These are phyloP conservation scores for Hypselothyrea guttata DNA, from an alignment of 2,888 invertebrate species.

Conservation along the genomic window DNA sequence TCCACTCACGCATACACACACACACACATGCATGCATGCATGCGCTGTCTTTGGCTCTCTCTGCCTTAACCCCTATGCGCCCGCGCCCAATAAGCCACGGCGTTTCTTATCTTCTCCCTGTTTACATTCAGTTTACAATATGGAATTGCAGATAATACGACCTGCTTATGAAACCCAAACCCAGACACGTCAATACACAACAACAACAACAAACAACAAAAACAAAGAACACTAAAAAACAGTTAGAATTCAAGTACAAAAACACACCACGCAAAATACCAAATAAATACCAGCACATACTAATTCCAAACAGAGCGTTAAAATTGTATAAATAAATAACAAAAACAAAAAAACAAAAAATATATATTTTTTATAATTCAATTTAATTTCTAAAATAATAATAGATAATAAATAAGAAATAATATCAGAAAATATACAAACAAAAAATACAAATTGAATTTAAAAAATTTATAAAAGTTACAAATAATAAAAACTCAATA, in stretches of 20 bases:
- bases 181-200: conserved; percentile 1
- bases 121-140: conserved; percentile 23
- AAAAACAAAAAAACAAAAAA: neutral
- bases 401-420: too few relatives aligned
- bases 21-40: conserved; percentile 1
- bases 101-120: conserved; percentile 32
- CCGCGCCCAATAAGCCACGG: neutral
- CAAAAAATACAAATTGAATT: too few relatives aligned
- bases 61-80: conserved; percentile 38
- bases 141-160: conserved; percentile 24
- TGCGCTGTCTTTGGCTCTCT: conserved; percentile 7
- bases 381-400: too few relatives aligned
- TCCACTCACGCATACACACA: conserved; percentile 10
- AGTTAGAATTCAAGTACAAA: too few relatives aligned
- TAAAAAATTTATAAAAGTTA: too few relatives aligned
- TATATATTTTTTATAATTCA: too few relatives aligned
- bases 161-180: neutral
- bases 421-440: too few relatives aligned
- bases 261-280: too few relatives aligned
- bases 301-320: too few relatives aligned
- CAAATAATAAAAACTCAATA: too few relatives aligned
- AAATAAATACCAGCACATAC: too few relatives aligned
- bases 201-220: neutral
- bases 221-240: neutral
- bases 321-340: neutral